These are phyloP conservation scores for Babyrousa celebensis DNA, from an alignment of 2,797 vertebrate genomes.

Conservation along the genomic window DNA sequence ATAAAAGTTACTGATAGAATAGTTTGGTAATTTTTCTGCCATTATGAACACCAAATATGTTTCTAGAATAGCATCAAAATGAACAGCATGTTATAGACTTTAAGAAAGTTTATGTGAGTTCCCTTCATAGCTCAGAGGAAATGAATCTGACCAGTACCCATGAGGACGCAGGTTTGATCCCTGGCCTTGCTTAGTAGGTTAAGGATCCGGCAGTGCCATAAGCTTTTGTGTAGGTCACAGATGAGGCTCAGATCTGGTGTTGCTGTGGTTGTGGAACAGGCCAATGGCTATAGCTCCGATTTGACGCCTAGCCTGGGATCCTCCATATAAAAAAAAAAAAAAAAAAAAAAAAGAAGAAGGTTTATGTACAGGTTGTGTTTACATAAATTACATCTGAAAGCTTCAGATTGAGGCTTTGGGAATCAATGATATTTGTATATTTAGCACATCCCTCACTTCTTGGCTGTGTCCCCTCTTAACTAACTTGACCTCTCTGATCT, in stretches of 20 bases:
- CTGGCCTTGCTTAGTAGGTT: no score
- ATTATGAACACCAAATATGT: not conserved
- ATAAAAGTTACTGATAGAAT: not conserved
- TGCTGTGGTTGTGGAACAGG: no score
- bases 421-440: not conserved
- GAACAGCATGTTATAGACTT: not conserved
- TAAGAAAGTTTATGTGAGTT: not conserved
- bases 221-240: no score
- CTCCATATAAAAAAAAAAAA: no score
- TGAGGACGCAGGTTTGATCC: no score
- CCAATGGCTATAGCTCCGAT: no score
- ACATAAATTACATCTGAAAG: not conserved
- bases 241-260: no score
- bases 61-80: conserved; percentile 47
- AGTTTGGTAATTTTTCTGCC: conserved; percentile 22
- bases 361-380: not conserved
- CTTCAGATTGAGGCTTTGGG: not conserved
- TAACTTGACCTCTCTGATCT: not conserved
- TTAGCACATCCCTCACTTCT: not conserved
- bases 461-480: not conserved
- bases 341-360: no score
- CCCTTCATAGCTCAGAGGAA: no score
- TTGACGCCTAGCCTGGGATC: no score
- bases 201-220: no score
- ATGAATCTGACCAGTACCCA: no score